Conservation (phyloP, 2,113 vertebrate genomes). For the Cyprinodon tularosa region DNA sequence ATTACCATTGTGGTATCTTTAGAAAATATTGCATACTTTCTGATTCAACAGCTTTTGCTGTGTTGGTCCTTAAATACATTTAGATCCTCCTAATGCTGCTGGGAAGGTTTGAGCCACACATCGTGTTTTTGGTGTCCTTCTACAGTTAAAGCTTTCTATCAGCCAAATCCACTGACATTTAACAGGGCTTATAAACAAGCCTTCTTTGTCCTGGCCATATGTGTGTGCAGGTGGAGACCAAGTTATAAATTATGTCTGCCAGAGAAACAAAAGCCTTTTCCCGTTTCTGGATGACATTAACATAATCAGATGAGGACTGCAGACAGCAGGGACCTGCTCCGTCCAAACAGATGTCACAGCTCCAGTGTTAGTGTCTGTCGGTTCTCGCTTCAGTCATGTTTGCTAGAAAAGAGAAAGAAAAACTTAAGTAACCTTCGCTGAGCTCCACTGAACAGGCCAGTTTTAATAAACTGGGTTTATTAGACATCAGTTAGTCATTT, state of each 20-base stretch:
- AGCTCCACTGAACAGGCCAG: neutral
- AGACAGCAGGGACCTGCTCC: slow-evolving; percentile 24
- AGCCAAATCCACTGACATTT: slow-evolving; percentile 29
- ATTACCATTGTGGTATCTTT: neutral
- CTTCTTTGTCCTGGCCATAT: slow-evolving; percentile 14
- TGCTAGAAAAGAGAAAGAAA: neutral
- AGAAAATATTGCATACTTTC: neutral
- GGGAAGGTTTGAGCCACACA: neutral
- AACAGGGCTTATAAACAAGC: slow-evolving; percentile 21
- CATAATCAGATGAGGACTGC: slow-evolving; percentile 54
- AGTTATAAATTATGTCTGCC: slow-evolving; percentile 69
- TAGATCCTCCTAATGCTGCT: neutral
- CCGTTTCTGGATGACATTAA: slow-evolving; percentile 41
- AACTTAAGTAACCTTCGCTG: slow-evolving; percentile 1
- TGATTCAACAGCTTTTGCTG: neutral
- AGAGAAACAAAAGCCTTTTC: slow-evolving; percentile 47
- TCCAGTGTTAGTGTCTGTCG: neutral
- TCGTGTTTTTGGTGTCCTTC: neutral
- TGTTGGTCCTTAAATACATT: neutral
- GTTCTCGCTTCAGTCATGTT: neutral
- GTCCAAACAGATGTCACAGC: slow-evolving; percentile 23
- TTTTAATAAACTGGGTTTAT: neutral
- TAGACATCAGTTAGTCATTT: too few species aligned
- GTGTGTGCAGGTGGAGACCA: slow-evolving; percentile 16
- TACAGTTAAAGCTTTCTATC: slow-evolving; percentile 38